A percentile compares a stretch with the other conserved stretches of the same genome.
phyloP scores from a whole-genome alignment of 2,888 invertebrate genomes.

The Cephus pygmeus region DNA sequence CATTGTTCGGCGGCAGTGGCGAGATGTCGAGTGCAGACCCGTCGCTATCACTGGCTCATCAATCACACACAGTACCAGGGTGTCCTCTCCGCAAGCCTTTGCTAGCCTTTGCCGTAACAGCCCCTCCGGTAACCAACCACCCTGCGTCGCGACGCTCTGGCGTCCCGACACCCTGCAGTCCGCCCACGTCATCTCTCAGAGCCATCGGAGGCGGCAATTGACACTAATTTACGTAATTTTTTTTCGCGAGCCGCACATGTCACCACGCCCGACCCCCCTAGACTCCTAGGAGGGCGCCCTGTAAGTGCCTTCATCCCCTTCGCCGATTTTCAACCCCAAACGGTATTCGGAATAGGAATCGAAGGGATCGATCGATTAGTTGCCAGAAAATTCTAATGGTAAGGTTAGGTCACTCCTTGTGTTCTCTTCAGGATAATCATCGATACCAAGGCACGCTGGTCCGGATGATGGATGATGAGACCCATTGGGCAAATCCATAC shows the following conservation, averaged over 20 bases:
- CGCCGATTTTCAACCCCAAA: conserved; percentile 17
- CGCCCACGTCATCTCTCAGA: conserved; percentile 51
- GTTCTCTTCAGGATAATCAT: background rate
- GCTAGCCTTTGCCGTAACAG: too few relatives aligned
- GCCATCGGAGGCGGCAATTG: conserved; percentile 48
- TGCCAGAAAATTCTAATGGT: conserved; percentile 40
- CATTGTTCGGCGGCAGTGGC: conserved; percentile 63
- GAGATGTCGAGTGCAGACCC: conserved; percentile 65
- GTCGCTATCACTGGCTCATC: conserved; percentile 66
- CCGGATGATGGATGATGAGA: too few relatives aligned
- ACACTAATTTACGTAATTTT: conserved; percentile 61
- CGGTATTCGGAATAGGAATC: conserved; percentile 52
- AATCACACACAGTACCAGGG: conserved; percentile 60
- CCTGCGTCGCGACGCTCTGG: conserved; percentile 27
- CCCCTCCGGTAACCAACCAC: conserved; percentile 5
- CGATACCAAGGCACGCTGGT: too few relatives aligned
- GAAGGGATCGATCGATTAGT: conserved; percentile 49
- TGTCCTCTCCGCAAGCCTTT: conserved; percentile 4
- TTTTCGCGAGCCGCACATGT: conserved; percentile 48
- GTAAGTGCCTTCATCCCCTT: too few relatives aligned
- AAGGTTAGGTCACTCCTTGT: conserved; percentile 32
- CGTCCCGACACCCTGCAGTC: conserved; percentile 36
- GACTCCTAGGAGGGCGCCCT: too few relatives aligned
- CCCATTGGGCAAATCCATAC: too few relatives aligned
- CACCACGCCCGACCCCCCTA: conserved; percentile 26